phyloP scores from a whole-genome alignment of 2,113 vertebrate species.

The Rafetus swinhoei region DNA sequence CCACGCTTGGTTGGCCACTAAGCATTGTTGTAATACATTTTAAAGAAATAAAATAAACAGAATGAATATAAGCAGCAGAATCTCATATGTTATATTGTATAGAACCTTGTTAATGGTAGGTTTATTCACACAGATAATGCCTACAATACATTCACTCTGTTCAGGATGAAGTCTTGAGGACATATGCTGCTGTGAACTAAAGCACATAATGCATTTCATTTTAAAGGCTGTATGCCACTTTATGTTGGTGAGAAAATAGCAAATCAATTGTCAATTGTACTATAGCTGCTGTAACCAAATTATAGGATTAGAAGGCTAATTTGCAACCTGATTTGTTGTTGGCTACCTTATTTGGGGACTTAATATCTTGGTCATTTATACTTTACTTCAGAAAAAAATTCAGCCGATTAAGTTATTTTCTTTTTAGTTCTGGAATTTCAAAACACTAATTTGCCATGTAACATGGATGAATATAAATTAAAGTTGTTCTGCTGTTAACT shows the following conservation, averaged over 20 bases:
- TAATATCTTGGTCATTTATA: conserved; percentile 52
- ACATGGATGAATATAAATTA: conserved; percentile 28
- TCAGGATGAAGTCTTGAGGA: neutral
- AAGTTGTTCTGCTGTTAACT: conserved; percentile 38
- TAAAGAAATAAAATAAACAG: no score
- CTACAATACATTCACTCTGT: neutral
- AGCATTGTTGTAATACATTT: no score
- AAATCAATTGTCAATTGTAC: conserved; percentile 46
- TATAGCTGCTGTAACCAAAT: conserved; percentile 43
- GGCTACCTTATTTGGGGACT: conserved; percentile 62
- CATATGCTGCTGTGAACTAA: neutral
- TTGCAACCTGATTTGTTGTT: conserved; percentile 58
- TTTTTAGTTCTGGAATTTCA: conserved; percentile 58
- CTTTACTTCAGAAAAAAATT: neutral
- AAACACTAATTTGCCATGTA: conserved; percentile 54
- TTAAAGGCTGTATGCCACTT: conserved; percentile 38
- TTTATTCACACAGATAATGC: neutral
- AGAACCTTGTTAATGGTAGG: neutral
- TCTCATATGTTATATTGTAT: neutral
- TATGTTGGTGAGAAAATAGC: conserved; percentile 13
- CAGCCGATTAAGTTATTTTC: conserved; percentile 42
- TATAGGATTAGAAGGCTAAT: conserved; percentile 58
- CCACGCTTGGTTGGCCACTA: no score
- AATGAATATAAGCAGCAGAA: neutral
- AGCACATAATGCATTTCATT: neutral